Base-by-base conservation (phyloP, 2,797 vertebrate genomes). In the Siniperca undulata region DNA sequence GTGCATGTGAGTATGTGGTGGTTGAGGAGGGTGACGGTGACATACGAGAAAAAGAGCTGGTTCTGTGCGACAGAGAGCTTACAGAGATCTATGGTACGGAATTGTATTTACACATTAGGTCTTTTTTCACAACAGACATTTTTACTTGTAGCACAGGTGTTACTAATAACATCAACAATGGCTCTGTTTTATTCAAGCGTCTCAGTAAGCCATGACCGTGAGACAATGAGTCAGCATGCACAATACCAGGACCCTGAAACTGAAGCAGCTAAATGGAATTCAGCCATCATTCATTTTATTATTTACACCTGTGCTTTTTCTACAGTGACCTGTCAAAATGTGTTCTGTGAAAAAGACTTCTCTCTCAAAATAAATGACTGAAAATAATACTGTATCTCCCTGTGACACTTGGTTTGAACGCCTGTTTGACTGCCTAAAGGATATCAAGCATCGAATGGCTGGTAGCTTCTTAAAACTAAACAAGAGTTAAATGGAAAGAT, bases 1-100 rank as follows among this genome's bases (percentile, higher is more conserved):
- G 59, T 74, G 70, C 4, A 10, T 71, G 7, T 36, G 70, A 61
- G 62, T 76, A 48, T n/a, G 22, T 24, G 79, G 38, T 27, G 74
- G 68, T 7, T 34, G 74, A 70, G 80, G 64, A 82, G 55, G 34
- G 64, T 40, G 67, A 58, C 13, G 42, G 59, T 56, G 77, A 85
- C 74, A 81, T 27, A 22, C 20, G 20, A 46, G 71, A 70, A 36
- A 76, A 78, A 55, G 78, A 75, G 66, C 64, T 62, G 52, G 40
- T 52, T 56, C 64, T 78, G 46, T 56, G 67, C 9, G 62, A 66
- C 69, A 27, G 64, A 83, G 68, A n/a, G n/a, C 34, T 60, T 30
- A n/a, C 2, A 36, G 61, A 46, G 34, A 74, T 72, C 42, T 48
- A n/a, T 46, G 50, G 65, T 16, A 30, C 30, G 2, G 9, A 58